These are phyloP conservation scores for Laspeyria flexula DNA, from an alignment of 2,888 invertebrate genomes.

Conservation along the genomic window DNA sequence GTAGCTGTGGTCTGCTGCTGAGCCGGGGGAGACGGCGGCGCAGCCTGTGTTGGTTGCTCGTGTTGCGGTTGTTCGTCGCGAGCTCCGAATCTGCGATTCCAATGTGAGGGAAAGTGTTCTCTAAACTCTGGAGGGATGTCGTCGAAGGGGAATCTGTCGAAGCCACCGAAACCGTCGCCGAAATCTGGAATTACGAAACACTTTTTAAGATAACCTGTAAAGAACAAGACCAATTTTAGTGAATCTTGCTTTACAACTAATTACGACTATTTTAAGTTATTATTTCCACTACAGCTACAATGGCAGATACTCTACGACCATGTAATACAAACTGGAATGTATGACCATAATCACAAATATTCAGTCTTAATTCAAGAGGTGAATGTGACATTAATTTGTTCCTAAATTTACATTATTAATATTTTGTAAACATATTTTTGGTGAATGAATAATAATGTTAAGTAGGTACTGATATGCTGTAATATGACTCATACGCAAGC, in stretches of 20 bases:
- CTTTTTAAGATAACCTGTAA: conserved; percentile 58
- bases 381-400: too few relatives aligned
- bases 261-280: not conserved
- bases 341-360: too few relatives aligned
- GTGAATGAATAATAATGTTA: too few relatives aligned
- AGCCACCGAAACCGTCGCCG: conserved; percentile 78
- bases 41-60: conserved; percentile 45
- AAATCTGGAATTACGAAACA: conserved; percentile 77
- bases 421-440: too few relatives aligned
- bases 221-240: conserved; percentile 28
- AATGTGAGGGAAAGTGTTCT: conserved; percentile 79
- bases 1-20: conserved; percentile 71
- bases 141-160: conserved; percentile 84
- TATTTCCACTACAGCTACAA: too few relatives aligned
- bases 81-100: conserved; percentile 72
- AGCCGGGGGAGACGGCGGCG: conserved; percentile 50
- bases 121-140: conserved; percentile 82
- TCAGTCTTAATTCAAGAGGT: too few relatives aligned
- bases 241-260: conserved; percentile 15
- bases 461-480: too few relatives aligned
- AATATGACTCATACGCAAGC: too few relatives aligned
- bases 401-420: too few relatives aligned
- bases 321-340: too few relatives aligned
- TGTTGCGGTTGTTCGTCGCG: conserved; percentile 61
- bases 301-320: too few relatives aligned